Evolutionary conservation across 2,113 vertebrate genomes (phyloP).

Genomic region (Aegithalos caudatus): DNA sequence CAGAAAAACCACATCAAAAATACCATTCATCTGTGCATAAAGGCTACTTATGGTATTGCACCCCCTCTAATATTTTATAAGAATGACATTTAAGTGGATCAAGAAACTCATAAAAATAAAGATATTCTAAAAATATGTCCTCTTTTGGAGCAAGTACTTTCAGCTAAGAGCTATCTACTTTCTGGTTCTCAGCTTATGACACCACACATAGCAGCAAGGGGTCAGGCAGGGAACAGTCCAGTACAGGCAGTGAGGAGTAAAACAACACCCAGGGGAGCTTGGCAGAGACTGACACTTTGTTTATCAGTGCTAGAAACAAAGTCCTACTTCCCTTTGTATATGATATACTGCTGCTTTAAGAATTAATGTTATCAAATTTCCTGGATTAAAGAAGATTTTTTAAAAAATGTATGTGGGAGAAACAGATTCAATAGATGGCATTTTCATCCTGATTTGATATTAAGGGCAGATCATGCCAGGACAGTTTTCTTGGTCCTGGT

Average conservation of each 20-base stretch:
- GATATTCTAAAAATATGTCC: background rate
- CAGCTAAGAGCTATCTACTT: background rate
- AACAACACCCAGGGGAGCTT: background rate
- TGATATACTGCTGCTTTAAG: background rate
- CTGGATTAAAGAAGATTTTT: background rate
- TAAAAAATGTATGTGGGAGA: fast-evolving
- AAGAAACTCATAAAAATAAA: background rate
- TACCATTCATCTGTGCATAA: background rate
- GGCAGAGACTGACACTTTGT: background rate
- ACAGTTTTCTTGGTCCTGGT: background rate
- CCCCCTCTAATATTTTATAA: background rate
- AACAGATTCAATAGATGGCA: background rate
- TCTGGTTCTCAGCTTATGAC: background rate
- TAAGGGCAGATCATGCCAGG: background rate
- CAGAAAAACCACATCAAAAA: background rate
- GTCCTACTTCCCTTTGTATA: fast-evolving
- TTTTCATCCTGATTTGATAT: background rate
- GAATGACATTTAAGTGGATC: background rate
- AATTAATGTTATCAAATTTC: background rate
- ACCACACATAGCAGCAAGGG: background rate
- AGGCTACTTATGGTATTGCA: background rate
- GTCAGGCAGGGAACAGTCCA: background rate
- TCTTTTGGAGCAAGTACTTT: background rate
- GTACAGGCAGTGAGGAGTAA: background rate
- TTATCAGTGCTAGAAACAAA: background rate